Conservation (phyloP, 2,797 vertebrate genomes). For the Pseudochirops cupreus region DNA sequence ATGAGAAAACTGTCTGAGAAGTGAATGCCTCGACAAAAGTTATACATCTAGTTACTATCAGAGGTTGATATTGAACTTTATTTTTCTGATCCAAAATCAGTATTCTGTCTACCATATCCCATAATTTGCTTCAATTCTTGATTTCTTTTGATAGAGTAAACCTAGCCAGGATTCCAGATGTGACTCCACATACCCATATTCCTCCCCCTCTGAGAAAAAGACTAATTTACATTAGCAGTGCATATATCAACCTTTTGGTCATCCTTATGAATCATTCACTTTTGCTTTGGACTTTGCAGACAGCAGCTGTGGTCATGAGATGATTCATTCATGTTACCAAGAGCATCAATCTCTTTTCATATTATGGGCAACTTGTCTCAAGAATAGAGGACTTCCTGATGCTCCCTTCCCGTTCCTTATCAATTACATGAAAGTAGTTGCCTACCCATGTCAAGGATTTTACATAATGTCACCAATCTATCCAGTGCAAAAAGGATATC, state of each 20-base stretch:
- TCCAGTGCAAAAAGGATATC: slow-evolving; percentile 55
- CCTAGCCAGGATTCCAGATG: not conserved
- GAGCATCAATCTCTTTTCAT: slow-evolving; percentile 18
- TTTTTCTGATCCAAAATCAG: not conserved
- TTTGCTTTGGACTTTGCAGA: slow-evolving; percentile 60
- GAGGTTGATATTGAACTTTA: not conserved
- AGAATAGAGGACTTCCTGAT: slow-evolving; percentile 29
- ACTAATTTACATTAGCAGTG: slow-evolving; percentile 37
- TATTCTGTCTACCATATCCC: not conserved
- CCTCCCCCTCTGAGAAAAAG: slow-evolving; percentile 24
- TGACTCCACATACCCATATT: slow-evolving; percentile 1
- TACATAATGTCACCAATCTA: slow-evolving; percentile 66
- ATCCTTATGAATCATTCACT: slow-evolving; percentile 58
- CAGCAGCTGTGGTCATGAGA: slow-evolving; percentile 48
- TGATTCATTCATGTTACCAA: slow-evolving; percentile 46
- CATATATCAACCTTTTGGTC: slow-evolving; percentile 36
- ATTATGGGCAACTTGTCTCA: slow-evolving; percentile 28
- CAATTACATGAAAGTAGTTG: slow-evolving; percentile 43
- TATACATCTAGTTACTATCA: not conserved
- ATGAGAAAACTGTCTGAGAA: not conserved
- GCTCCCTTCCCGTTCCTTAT: slow-evolving; percentile 27
- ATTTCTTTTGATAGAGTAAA: slow-evolving; percentile 4
- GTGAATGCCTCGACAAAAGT: not conserved
- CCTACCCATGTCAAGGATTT: slow-evolving; percentile 57
- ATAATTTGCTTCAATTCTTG: not conserved